These are phyloP conservation scores for Pangasianodon hypophthalmus DNA, from an alignment of 2,113 vertebrate species.

Conservation along the genomic window DNA sequence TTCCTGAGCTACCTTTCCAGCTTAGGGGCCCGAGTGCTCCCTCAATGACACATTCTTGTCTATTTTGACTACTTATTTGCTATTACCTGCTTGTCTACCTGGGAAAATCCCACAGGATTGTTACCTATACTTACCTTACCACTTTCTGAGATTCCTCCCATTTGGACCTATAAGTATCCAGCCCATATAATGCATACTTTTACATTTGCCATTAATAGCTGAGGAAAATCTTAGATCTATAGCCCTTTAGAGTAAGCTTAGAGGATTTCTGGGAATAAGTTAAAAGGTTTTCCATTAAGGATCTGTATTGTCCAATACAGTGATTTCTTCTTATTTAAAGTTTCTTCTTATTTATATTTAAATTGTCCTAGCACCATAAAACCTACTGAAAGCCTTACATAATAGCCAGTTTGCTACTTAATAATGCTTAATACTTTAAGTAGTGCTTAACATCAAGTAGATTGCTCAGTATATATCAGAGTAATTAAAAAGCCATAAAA, in stretches of 20 bases:
- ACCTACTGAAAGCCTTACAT: neutral
- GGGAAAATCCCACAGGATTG: neutral
- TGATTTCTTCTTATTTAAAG: neutral
- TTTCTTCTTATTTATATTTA: neutral
- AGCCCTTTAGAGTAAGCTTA: slow-evolving; percentile 8
- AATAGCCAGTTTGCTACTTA: neutral
- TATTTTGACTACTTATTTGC: neutral
- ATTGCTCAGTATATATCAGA: neutral
- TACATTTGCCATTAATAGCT: slow-evolving; percentile 16
- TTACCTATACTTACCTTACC: neutral
- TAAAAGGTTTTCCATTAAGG: slow-evolving; percentile 22
- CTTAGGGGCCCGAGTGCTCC: neutral
- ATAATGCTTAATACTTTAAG: neutral
- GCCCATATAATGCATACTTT: slow-evolving; percentile 2
- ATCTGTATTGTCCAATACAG: neutral
- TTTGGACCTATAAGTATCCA: neutral
- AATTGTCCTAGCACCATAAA: neutral
- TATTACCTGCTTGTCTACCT: neutral
- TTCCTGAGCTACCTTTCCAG: neutral
- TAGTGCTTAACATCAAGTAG: neutral
- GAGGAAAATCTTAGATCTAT: neutral
- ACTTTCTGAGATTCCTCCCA: neutral
- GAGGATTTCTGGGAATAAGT: slow-evolving; percentile 27
- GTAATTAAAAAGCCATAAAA: neutral
- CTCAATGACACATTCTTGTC: neutral